These are phyloP conservation scores for Idaea dimidiata DNA, from an alignment of 2,888 invertebrate genomes.

Conservation along the genomic window DNA sequence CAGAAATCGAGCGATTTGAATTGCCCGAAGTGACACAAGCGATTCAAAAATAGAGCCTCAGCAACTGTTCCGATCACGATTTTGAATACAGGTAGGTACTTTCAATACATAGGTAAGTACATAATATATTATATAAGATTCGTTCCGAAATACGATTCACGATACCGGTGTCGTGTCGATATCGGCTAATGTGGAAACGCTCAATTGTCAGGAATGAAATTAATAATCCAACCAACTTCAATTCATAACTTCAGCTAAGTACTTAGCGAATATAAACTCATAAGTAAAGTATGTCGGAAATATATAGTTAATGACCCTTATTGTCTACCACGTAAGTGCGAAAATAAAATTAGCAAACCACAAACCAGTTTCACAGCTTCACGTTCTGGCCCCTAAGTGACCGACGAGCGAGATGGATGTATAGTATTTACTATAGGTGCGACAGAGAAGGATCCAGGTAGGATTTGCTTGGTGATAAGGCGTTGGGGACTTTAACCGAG, in stretches of 20 bases:
- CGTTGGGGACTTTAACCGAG: slow-evolving; percentile 19
- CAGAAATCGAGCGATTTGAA: too few species aligned
- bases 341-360: slow-evolving; percentile 8
- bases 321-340: slow-evolving; percentile 9
- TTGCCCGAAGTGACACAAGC: too few species aligned
- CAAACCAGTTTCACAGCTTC: slow-evolving; percentile 17
- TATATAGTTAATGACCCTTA: slow-evolving; percentile 8
- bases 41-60: too few species aligned
- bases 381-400: slow-evolving; percentile 28
- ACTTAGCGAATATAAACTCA: background rate
- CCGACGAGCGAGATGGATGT: slow-evolving; percentile 29
- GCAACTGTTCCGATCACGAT: too few species aligned
- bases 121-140: too few species aligned
- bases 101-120: too few species aligned
- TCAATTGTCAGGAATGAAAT: background rate
- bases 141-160: too few species aligned
- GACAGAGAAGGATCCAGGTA: slow-evolving; percentile 35
- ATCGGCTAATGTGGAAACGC: too few species aligned
- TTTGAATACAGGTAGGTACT: too few species aligned
- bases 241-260: background rate
- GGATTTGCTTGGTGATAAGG: slow-evolving; percentile 43
- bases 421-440: slow-evolving; percentile 22
- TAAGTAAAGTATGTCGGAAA: background rate
- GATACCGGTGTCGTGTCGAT: too few species aligned
- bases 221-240: background rate